Conservation (phyloP, 2,797 vertebrate genomes). For the Phataginus tetradactyla region DNA sequence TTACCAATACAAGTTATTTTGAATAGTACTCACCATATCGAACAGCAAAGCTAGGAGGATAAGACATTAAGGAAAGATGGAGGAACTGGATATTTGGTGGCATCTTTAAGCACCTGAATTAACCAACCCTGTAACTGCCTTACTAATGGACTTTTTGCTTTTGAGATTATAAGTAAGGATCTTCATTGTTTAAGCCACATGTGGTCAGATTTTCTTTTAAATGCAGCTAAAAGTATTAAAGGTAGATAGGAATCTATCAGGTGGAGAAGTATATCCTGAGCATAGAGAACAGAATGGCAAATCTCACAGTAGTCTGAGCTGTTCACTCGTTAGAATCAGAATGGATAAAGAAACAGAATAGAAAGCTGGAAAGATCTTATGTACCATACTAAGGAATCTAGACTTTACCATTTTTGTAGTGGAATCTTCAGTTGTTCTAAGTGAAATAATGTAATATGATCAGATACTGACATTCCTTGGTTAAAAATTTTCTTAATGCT, state of each 20-base stretch:
- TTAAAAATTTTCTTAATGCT: slow-evolving; percentile 4
- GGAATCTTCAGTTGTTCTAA: not conserved
- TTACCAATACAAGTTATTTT: not conserved
- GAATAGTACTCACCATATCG: not conserved
- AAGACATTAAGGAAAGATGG: not conserved
- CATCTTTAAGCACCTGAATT: not conserved
- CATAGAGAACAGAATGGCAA: not conserved
- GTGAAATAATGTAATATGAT: not conserved
- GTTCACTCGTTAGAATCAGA: not conserved
- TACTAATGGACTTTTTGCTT: not conserved
- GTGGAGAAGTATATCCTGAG: not conserved
- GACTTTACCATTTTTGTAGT: not conserved
- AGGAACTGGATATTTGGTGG: not conserved
- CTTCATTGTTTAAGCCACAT: not conserved
- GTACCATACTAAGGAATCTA: not conserved
- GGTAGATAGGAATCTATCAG: not conserved
- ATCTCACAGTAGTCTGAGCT: not conserved
- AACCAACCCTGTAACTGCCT: not conserved
- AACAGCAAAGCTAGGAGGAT: not conserved
- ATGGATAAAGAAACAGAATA: not conserved
- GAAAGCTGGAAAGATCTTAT: not conserved
- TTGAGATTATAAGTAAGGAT: not conserved
- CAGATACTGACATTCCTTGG: not conserved
- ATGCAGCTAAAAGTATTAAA: not conserved
- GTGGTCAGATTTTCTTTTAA: not conserved